Conservation (phyloP, 2,888 invertebrate genomes). For the Drosophila flavopinicola region DNA sequence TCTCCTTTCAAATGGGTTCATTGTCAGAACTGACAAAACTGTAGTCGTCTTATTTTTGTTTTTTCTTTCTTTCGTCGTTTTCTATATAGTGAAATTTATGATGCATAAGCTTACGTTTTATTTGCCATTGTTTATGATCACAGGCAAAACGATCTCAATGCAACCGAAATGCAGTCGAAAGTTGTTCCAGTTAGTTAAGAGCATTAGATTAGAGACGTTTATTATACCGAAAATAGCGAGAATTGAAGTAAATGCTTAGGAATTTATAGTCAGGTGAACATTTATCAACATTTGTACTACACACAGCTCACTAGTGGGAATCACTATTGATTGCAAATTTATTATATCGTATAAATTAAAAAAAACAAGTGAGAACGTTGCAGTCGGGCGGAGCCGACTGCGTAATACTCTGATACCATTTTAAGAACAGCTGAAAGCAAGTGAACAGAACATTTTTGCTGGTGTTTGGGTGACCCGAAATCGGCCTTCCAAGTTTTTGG, state of each 20-base stretch:
- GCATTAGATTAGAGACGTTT: not conserved
- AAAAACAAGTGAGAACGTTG: no score
- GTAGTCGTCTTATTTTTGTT: constrained; percentile 14
- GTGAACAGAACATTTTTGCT: no score
- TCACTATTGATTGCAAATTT: no score
- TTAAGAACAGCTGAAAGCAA: no score
- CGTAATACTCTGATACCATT: no score
- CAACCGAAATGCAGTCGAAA: constrained; percentile 39
- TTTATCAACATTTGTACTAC: constrained; percentile 1
- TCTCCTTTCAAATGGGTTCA: constrained; percentile 40
- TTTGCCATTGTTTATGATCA: constrained; percentile 53
- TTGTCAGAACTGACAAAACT: constrained; percentile 62
- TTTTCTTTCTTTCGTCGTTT: constrained; percentile 21
- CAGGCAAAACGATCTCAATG: constrained; percentile 35
- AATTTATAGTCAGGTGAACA: not conserved
- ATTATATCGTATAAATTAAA: no score
- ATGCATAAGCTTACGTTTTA: constrained; percentile 51
- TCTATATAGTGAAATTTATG: constrained; percentile 65
- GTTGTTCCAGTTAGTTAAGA: constrained; percentile 3
- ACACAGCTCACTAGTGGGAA: no score
- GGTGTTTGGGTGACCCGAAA: no score
- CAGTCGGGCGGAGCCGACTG: no score
- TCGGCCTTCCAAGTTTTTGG: no score
- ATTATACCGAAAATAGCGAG: not conserved
- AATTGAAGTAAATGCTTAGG: not conserved